Percentiles rank a stretch among this genome's conserved stretches.
phyloP scores from a whole-genome alignment of 2,113 vertebrate genomes.

The Campylomormyrus tamandua region DNA sequence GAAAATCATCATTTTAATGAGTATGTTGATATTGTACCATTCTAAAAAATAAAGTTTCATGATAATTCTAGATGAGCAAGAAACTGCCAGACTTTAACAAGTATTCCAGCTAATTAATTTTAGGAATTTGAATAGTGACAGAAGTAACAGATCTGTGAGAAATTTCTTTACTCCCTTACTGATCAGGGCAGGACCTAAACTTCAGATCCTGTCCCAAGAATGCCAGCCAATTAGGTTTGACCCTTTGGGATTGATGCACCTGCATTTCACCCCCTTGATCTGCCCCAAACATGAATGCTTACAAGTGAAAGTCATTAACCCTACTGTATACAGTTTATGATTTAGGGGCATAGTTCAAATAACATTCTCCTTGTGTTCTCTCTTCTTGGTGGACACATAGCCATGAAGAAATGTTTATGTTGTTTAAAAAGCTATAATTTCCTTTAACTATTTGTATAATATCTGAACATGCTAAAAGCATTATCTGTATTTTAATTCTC shows the following conservation, averaged over 20 bases:
- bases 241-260: background rate
- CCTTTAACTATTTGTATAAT: background rate
- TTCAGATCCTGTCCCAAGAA: background rate
- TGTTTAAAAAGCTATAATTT: background rate
- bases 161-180: background rate
- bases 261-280: background rate
- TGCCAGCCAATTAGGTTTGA: background rate
- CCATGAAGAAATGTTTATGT: background rate
- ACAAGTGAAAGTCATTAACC: conserved; percentile 11
- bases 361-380: background rate
- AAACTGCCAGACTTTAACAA: background rate
- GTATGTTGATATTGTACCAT: background rate
- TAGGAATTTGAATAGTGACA: background rate
- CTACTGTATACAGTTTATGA: background rate
- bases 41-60: background rate
- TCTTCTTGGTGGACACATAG: background rate
- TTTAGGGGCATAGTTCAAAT: background rate
- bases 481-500: background rate
- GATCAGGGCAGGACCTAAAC: background rate
- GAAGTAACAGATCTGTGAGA: background rate
- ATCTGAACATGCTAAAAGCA: background rate
- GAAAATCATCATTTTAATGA: background rate
- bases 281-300: background rate
- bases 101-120: conserved; percentile 7
- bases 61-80: background rate